Percentiles rank a stretch among this genome's conserved stretches.
Evolutionary conservation across 2,113 vertebrate genomes (phyloP).

Genomic region (Calcarius ornatus): DNA sequence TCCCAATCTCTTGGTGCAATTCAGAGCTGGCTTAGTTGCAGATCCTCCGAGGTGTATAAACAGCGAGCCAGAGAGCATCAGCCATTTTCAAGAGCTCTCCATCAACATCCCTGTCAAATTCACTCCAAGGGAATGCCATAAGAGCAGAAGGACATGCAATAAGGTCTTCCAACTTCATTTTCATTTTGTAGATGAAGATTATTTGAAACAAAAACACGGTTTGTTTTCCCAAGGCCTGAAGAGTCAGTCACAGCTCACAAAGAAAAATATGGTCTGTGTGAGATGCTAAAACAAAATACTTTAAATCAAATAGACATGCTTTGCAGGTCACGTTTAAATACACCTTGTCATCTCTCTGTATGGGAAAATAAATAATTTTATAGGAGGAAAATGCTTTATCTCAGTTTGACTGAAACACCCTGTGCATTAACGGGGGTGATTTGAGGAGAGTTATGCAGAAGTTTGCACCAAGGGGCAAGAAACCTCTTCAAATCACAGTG

Average conservation of each 20-base stretch:
- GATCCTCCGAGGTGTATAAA: neutral
- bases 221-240: neutral
- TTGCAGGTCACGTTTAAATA: neutral
- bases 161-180: neutral
- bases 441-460: neutral
- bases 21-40: neutral
- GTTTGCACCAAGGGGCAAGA: neutral
- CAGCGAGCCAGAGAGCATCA: neutral
- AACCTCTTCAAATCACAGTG: neutral
- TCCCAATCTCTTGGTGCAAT: neutral
- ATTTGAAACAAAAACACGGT: rapidly evolving
- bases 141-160: neutral
- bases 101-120: neutral
- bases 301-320: neutral
- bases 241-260: neutral
- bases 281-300: neutral
- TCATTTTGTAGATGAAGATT: neutral
- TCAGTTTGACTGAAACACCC: neutral
- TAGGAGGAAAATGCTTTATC: neutral
- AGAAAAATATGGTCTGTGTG: neutral
- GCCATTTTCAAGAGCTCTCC: neutral
- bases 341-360: neutral
- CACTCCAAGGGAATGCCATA: neutral
- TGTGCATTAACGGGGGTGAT: neutral
- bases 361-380: neutral